These are phyloP conservation scores for Phthorimaea operculella DNA, from an alignment of 1,140 invertebrate genomes.

Conservation along the genomic window DNA sequence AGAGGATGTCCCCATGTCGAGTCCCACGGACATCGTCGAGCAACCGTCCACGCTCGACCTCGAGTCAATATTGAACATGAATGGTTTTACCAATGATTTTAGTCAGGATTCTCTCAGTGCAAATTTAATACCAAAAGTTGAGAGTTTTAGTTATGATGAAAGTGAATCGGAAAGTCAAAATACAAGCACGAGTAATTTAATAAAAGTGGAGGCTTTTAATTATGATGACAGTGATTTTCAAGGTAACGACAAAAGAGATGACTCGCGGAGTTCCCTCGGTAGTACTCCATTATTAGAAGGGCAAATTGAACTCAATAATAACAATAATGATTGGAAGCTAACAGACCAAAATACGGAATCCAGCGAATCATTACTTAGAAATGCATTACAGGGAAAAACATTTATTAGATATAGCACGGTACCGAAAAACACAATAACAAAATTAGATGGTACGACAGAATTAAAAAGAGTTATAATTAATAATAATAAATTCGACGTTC, in stretches of 20 bases:
- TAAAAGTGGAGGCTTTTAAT: conserved; percentile 73
- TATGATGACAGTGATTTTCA: conserved; percentile 78
- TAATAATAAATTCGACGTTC: conserved; percentile 65
- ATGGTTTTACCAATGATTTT: conserved; percentile 69
- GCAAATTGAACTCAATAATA: conserved; percentile 73
- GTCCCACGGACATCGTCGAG: conserved; percentile 69
- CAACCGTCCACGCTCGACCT: conserved; percentile 71
- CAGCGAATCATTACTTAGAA: conserved; percentile 81
- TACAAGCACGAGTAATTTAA: conserved; percentile 70
- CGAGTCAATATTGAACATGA: conserved; percentile 74
- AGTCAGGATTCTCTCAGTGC: conserved; percentile 49
- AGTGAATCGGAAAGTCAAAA: conserved; percentile 71
- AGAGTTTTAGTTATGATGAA: conserved; percentile 73
- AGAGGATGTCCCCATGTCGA: conserved; percentile 70
- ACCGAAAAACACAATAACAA: conserved; percentile 50
- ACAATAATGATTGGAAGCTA: conserved; percentile 84
- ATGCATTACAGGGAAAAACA: conserved; percentile 80
- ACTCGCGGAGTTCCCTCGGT: conserved; percentile 56
- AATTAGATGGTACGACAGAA: conserved; percentile 48
- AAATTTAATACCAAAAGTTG: conserved; percentile 68
- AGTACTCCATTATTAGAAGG: conserved; percentile 66
- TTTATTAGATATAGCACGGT: conserved; percentile 70
- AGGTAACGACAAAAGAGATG: conserved; percentile 73
- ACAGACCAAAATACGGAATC: conserved; percentile 74
- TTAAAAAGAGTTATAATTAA: conserved; percentile 58